These are phyloP conservation scores for Macaria liturata DNA, from an alignment of 2,888 invertebrate species.

Conservation along the genomic window DNA sequence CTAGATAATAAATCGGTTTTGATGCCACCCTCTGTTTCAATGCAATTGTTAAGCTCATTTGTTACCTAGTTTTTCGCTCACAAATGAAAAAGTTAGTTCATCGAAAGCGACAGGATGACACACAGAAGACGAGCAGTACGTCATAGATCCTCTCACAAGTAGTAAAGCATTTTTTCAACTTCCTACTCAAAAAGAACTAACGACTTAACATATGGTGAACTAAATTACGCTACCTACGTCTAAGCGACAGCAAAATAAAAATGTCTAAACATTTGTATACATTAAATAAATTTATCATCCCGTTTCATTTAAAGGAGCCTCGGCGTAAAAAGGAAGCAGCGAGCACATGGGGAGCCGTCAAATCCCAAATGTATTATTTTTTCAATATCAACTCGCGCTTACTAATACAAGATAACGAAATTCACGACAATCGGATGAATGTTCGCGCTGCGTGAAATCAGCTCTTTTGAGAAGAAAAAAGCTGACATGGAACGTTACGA, in stretches of 20 bases:
- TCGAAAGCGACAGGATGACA: constrained; percentile 52
- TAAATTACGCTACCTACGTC: constrained; percentile 81
- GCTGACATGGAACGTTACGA: constrained; percentile 52
- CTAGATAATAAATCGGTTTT: too few species aligned
- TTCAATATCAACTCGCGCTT: constrained; percentile 74
- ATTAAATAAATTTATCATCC: constrained; percentile 83
- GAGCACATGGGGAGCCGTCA: constrained; percentile 79
- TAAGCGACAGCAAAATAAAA: constrained; percentile 82
- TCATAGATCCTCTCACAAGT: constrained; percentile 73
- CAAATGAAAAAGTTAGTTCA: constrained; percentile 50
- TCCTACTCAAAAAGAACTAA: constrained; percentile 74
- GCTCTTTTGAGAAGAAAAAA: constrained; percentile 70
- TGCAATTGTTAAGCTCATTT: constrained; percentile 42
- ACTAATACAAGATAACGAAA: constrained; percentile 79
- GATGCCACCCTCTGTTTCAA: background rate
- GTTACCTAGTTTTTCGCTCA: constrained; percentile 47
- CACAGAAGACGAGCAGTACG: constrained; percentile 61
- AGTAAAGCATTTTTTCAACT: constrained; percentile 80
- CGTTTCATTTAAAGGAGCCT: constrained; percentile 70
- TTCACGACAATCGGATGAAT: constrained; percentile 79
- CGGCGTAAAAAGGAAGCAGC: constrained; percentile 79
- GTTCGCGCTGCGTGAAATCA: constrained; percentile 83
- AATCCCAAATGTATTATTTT: constrained; percentile 82
- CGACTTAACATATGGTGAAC: constrained; percentile 79
- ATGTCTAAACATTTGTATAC: constrained; percentile 84